A percentile compares a stretch with the other conserved stretches of the same genome.
phyloP scores from a whole-genome alignment of 2,113 vertebrate genomes.

The Anser brachyrhynchus region DNA sequence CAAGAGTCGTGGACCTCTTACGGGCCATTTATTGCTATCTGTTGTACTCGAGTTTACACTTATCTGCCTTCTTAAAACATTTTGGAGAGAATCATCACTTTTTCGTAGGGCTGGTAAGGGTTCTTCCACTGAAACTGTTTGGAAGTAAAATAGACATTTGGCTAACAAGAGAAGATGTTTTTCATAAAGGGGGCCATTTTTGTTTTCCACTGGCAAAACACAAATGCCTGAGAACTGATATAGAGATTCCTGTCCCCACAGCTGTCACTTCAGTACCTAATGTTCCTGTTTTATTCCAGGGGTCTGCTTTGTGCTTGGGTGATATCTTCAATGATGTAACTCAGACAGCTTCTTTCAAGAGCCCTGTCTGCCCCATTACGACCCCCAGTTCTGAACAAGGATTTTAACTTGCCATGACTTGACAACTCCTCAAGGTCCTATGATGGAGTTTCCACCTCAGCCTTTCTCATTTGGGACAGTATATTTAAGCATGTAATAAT shows the following conservation, averaged over 20 bases:
- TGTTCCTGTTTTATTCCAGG: background rate
- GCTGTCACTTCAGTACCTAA: background rate
- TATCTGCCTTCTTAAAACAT: background rate
- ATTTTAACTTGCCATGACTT: background rate
- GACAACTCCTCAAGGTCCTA: background rate
- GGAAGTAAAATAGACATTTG: background rate
- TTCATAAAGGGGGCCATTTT: background rate
- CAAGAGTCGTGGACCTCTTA: background rate
- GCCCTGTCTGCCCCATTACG: background rate
- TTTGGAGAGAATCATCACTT: background rate
- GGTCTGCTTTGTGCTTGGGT: background rate
- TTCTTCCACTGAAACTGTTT: background rate
- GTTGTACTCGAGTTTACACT: background rate
- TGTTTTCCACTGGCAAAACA: background rate
- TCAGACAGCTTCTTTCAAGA: background rate
- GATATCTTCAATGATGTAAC: background rate
- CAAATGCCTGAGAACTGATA: background rate
- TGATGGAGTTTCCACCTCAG: background rate
- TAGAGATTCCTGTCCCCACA: background rate
- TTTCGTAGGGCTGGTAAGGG: background rate
- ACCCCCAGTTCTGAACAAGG: background rate
- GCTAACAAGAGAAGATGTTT: background rate
- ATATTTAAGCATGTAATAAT: background rate
- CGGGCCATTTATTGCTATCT: background rate
- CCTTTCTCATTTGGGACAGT: background rate